Evolutionary conservation across 2,797 vertebrate genomes (phyloP), one percentile per base, ranked within the genome.

Genomic region (Poecilia picta): DNA sequence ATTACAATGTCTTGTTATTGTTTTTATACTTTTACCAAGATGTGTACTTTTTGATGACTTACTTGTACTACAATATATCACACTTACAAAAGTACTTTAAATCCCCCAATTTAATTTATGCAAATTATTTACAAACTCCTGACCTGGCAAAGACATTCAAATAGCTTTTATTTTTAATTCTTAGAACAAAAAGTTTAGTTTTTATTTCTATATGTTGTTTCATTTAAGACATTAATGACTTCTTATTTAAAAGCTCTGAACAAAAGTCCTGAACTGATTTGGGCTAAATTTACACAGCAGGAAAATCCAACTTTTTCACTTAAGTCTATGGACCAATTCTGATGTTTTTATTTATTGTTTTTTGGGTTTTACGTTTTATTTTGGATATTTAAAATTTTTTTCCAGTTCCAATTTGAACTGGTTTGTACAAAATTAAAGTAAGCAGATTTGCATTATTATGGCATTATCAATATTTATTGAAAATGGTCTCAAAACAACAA

Each of bases 251-350:
- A 81, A 83, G 82, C 77, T 47, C 25, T 8, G 85, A 92, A 93
- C 87, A 94, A 91, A 93, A 94, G 84, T 75, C 53, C 64, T 75
- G 82, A 72, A 87, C 77, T 82, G 89, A 87, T 78, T 73, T 43
- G 46, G 46, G 46, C 16, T 2, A 47, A 47, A 0, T 18, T 47
- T 47, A 18, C 46, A 47, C 46, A 47, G 16, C 46, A 47, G 16
- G 16, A 18, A 47, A 47, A 47, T 47, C 5, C 5, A 47, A 47
- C 46, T 20, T 49, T 2, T 49, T 20, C 16, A 49, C 18, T 5
- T 15, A 15, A 16, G 47, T 20, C 5, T 49, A 49, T 49, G 47
- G 18, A 5, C 46, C 47, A 20, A 49, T 20, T 49, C 47, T 20
- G 18, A 49, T 20, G 18, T 49, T 49, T 49, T 20, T 20, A 49